Conservation (phyloP, 2,797 vertebrate genomes). For the Argentina silus region DNA sequence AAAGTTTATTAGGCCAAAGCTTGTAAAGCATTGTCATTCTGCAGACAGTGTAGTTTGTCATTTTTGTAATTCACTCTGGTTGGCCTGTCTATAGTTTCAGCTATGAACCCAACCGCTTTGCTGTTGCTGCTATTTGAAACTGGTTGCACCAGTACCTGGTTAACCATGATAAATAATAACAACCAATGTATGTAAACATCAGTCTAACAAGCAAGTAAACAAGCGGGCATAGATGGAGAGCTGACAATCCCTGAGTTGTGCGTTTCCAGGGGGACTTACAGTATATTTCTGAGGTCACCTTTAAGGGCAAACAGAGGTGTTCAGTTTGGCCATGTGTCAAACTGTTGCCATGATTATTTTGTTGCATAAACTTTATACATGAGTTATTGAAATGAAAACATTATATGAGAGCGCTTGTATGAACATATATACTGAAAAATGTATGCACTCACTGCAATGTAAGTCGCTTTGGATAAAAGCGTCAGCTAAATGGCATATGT, state of each 20-base stretch:
- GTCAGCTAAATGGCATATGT: too few species aligned
- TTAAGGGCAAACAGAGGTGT: constrained; percentile 24
- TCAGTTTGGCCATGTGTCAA: background rate
- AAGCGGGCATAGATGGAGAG: constrained; percentile 37
- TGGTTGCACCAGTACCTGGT: background rate
- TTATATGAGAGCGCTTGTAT: constrained; percentile 1
- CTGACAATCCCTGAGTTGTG: constrained; percentile 71
- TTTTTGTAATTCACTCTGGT: background rate
- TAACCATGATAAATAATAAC: background rate
- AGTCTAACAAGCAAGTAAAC: constrained; percentile 9
- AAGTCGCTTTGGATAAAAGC: too few species aligned
- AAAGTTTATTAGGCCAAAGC: background rate
- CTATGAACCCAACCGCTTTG: background rate
- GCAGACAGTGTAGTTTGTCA: background rate
- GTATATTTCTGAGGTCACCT: constrained; percentile 25
- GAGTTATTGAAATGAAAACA: constrained; percentile 9
- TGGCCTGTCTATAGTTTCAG: too few species aligned
- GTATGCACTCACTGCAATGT: too few species aligned
- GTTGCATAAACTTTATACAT: constrained; percentile 55
- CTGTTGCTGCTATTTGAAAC: background rate
- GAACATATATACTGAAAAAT: too few species aligned
- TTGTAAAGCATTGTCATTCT: constrained; percentile 15
- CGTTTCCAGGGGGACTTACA: constrained; percentile 43
- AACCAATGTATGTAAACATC: background rate
- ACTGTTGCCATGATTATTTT: constrained; percentile 19